Evolutionary conservation across 2,888 invertebrate genomes (phyloP).

Genomic region (Scelioninae gen. 2): DNA sequence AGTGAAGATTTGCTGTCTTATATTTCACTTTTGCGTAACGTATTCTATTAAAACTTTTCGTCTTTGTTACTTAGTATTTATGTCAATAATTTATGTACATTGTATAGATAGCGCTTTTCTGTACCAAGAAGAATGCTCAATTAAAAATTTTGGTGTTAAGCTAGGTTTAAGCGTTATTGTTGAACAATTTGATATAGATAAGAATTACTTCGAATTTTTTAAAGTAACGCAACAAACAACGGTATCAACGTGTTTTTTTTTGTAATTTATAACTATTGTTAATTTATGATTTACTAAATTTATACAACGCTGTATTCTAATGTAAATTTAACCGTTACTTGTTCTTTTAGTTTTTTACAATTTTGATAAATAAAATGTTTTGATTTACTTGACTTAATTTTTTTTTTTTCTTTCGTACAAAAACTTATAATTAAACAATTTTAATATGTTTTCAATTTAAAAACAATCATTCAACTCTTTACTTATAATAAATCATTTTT

Average conservation of each 20-base stretch:
- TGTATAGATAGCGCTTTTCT: conserved; percentile 16
- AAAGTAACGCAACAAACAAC: neutral
- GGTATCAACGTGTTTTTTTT: neutral
- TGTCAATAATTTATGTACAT: conserved; percentile 29
- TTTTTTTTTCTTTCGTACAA: too few species aligned
- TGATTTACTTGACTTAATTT: neutral
- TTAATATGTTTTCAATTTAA: too few species aligned
- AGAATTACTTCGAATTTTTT: neutral
- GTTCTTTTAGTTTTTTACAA: conserved; percentile 17
- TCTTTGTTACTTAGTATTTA: conserved; percentile 45
- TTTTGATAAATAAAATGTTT: conserved; percentile 33
- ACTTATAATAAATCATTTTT: too few species aligned
- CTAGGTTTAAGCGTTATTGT: conserved; percentile 17
- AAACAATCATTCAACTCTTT: too few species aligned
- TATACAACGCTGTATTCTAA: conserved; percentile 6
- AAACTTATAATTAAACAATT: too few species aligned
- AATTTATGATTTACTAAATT: conserved; percentile 7
- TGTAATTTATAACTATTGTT: conserved; percentile 14
- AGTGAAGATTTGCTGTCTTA: too few species aligned
- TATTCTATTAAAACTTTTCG: neutral
- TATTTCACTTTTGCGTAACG: too few species aligned
- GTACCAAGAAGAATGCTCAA: conserved; percentile 34
- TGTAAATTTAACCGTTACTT: conserved; percentile 29
- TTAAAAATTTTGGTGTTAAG: conserved; percentile 14
- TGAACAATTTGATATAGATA: conserved; percentile 5